A percentile compares a stretch with the other conserved stretches of the same genome.
Conservation (phyloP, 64 coral and sea anemone genomes). For the Porites lutea region DNA sequence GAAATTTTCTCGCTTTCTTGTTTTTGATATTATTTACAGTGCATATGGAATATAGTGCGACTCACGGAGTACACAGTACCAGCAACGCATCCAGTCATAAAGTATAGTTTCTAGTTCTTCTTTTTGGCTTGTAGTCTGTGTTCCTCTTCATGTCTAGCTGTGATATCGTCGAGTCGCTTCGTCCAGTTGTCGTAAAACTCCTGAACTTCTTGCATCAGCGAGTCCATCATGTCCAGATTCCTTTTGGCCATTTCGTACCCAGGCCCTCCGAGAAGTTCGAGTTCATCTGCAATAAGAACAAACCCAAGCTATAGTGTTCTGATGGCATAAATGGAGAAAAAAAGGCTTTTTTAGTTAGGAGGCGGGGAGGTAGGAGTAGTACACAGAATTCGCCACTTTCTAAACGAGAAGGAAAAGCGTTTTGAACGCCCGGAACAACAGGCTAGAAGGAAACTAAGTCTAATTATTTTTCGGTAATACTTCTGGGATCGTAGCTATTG, state of each 20-base stretch:
- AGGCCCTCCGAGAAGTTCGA: conserved; percentile 85
- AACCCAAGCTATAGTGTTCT: too few species aligned
- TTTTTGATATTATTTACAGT: background rate
- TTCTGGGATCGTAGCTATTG: too few species aligned
- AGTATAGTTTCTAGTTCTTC: background rate
- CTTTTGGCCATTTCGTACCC: conserved; percentile 90
- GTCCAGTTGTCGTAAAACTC: conserved; percentile 95
- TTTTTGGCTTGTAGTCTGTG: conserved; percentile 68
- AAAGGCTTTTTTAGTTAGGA: too few species aligned
- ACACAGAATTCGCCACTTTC: too few species aligned
- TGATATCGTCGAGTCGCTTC: conserved; percentile 81
- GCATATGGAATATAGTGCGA: background rate
- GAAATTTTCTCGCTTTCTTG: background rate
- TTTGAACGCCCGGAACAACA: too few species aligned
- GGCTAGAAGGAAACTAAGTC: too few species aligned
- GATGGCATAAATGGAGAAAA: too few species aligned
- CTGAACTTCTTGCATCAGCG: conserved; percentile 92
- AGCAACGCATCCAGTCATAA: too few species aligned
- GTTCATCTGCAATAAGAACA: conserved; percentile 71
- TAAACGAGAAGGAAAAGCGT: too few species aligned
- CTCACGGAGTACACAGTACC: background rate
- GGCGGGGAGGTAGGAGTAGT: too few species aligned
- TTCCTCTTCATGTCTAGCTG: conserved; percentile 80
- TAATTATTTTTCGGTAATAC: too few species aligned
- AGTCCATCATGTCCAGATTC: conserved; percentile 96